Evolutionary conservation across 37 sponge, comb jelly and placozoan genomes (phyloP).

Genomic region (Agelas oroides): DNA sequence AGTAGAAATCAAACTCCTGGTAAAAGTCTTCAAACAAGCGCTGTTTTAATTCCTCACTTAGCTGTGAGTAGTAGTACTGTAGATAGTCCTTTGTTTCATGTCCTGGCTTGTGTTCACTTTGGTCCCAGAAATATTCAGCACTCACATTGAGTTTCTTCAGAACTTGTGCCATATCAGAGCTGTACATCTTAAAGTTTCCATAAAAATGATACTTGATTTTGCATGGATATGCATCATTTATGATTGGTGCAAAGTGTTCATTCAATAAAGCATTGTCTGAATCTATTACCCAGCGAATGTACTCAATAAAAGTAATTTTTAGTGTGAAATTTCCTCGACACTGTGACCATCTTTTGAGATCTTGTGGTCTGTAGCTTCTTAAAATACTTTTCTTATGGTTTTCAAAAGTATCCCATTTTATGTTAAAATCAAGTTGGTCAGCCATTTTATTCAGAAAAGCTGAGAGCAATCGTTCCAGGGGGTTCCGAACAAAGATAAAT

Average conservation of each 20-base stretch:
- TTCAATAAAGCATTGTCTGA: slow-evolving; percentile 24
- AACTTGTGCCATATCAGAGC: slow-evolving; percentile 11
- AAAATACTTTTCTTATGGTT: neutral
- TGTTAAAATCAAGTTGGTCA: neutral
- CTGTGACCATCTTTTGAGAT: slow-evolving; percentile 2
- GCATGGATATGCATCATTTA: slow-evolving; percentile 25
- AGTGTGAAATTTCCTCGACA: neutral
- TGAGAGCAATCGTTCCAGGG: slow-evolving; percentile 54
- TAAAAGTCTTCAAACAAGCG: slow-evolving; percentile 20
- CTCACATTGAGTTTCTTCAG: neutral
- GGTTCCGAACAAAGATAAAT: slow-evolving; percentile 43
- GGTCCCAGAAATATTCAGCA: neutral
- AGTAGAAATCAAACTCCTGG: slow-evolving; percentile 49
- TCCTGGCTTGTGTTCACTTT: neutral
- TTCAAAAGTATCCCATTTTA: neutral
- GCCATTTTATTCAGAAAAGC: slow-evolving; percentile 42
- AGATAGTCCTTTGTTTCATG: neutral
- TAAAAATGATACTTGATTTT: slow-evolving; percentile 41
- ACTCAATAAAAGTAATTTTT: slow-evolving; percentile 10
- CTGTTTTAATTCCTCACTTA: slow-evolving; percentile 20
- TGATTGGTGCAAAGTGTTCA: slow-evolving; percentile 52
- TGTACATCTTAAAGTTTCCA: slow-evolving; percentile 43
- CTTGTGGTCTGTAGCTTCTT: neutral
- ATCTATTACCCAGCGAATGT: slow-evolving; percentile 41
- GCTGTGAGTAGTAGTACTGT: slow-evolving; percentile 10